A percentile compares a stretch with the other conserved stretches of the same genome.
These are phyloP conservation scores for Tinamus major DNA, from an alignment of 2,797 vertebrate species.

Conservation along the genomic window DNA sequence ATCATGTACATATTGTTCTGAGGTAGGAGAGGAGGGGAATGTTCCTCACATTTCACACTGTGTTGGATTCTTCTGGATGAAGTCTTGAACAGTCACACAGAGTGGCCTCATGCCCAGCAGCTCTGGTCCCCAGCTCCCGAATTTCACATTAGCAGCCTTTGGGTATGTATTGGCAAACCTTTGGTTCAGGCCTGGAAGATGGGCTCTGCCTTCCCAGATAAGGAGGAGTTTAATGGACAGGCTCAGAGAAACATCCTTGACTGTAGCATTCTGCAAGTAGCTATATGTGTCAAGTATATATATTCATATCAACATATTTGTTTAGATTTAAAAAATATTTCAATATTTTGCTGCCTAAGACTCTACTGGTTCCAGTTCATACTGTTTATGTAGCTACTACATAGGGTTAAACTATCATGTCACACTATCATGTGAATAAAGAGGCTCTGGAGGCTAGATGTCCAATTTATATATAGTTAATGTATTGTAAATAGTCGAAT, in stretches of 20 bases:
- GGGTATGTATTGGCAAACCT: neutral
- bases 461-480: neutral
- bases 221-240: neutral
- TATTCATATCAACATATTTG: neutral
- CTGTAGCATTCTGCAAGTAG: neutral
- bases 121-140: neutral
- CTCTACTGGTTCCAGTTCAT: neutral
- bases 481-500: neutral
- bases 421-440: neutral
- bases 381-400: neutral
- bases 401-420: neutral
- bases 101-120: neutral
- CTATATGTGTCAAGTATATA: neutral
- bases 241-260: neutral
- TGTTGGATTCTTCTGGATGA: neutral
- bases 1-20: neutral
- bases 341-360: neutral
- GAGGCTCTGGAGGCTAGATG: neutral
- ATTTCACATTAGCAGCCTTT: neutral
- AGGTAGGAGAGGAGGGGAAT: neutral
- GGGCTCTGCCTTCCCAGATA: neutral
- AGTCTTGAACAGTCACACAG: neutral
- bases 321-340: neutral
- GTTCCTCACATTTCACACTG: neutral
- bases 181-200: neutral